Conservation (phyloP, 2,797 vertebrate genomes). For the Oreochromis mossambicus region DNA sequence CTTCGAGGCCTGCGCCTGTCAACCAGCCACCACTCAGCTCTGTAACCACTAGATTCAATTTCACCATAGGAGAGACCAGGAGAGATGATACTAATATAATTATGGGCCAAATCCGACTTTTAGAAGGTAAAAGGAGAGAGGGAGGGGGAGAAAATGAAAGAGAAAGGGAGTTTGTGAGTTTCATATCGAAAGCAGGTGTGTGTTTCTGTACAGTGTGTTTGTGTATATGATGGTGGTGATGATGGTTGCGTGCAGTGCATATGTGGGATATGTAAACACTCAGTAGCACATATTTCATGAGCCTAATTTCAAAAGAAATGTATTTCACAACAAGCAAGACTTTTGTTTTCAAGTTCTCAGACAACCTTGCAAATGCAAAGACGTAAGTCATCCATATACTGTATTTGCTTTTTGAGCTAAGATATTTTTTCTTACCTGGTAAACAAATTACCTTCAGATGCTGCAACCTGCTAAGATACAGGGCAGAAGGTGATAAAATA, state of each 20-base stretch:
- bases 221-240: background rate
- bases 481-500: slow-evolving; percentile 21
- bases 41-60: slow-evolving; percentile 61
- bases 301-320: background rate
- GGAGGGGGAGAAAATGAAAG: background rate
- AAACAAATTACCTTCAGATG: slow-evolving; percentile 44
- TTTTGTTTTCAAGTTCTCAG: background rate
- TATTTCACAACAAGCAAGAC: background rate
- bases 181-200: background rate
- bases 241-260: background rate
- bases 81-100: slow-evolving; percentile 48
- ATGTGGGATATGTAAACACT: background rate
- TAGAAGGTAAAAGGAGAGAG: background rate
- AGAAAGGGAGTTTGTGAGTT: no score
- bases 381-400: background rate
- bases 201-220: background rate
- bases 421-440: background rate
- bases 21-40: slow-evolving; percentile 56
- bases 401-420: background rate
- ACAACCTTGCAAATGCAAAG: background rate
- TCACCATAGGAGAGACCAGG: slow-evolving; percentile 40
- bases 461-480: slow-evolving; percentile 3
- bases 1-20: slow-evolving; percentile 63
- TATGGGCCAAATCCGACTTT: slow-evolving; percentile 47
- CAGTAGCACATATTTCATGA: background rate